Conservation (phyloP, 2,888 invertebrate species). For the Julus scandinavius region DNA sequence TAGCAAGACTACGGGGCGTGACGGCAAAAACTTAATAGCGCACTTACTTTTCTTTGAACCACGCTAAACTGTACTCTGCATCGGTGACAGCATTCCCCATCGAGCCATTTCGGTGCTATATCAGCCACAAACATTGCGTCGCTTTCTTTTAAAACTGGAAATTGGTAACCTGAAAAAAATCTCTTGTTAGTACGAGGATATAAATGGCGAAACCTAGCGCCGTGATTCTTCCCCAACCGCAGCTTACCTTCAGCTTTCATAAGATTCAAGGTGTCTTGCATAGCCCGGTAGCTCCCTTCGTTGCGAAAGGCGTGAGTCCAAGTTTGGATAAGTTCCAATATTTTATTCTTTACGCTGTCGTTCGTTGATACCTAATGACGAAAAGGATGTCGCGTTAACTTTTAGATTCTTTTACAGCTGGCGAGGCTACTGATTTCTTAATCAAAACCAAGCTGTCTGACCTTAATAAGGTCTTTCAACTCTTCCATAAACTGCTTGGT, state of each 20-base stretch:
- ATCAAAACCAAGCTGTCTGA: neutral
- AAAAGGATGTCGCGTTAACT: neutral
- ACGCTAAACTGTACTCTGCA: slow-evolving; percentile 88
- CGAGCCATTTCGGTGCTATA: slow-evolving; percentile 97
- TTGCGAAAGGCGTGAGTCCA: slow-evolving; percentile 99
- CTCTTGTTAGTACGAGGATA: neutral
- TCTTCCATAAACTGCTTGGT: slow-evolving; percentile 94
- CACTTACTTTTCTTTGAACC: slow-evolving; percentile 78
- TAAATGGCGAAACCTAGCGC: neutral
- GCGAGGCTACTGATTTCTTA: neutral
- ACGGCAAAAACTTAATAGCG: neutral
- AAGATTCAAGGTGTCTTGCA: slow-evolving; percentile 92
- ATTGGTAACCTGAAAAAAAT: slow-evolving; percentile 74
- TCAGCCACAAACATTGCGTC: slow-evolving; percentile 99
- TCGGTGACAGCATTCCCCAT: slow-evolving; percentile 93
- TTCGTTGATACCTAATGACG: slow-evolving; percentile 71
- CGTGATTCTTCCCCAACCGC: neutral
- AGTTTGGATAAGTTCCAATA: slow-evolving; percentile 93
- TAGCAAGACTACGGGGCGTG: slow-evolving; percentile 8
- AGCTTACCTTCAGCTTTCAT: slow-evolving; percentile 85
- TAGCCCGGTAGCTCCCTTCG: slow-evolving; percentile 85
- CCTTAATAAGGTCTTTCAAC: slow-evolving; percentile 86
- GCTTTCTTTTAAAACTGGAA: slow-evolving; percentile 90
- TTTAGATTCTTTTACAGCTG: neutral
- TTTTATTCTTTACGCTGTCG: slow-evolving; percentile 73